Evolutionary conservation across 2,797 vertebrate species (phyloP).

Genomic region (Myotis myotis): DNA sequence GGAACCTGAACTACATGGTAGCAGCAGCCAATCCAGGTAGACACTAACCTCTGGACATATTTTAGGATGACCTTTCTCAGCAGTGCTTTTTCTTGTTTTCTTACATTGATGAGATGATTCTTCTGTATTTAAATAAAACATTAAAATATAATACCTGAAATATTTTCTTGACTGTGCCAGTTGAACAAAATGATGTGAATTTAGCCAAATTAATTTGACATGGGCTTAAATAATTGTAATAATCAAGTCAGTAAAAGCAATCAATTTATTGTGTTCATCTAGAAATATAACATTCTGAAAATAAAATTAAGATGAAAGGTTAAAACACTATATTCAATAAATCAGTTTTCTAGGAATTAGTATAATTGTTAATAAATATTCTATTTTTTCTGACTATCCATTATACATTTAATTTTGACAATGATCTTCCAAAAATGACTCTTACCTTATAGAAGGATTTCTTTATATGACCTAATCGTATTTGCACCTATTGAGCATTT

Average conservation of each 20-base stretch:
- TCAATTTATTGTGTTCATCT: not conserved
- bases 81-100: not conserved
- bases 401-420: slow-evolving; percentile 18
- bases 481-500: not conserved
- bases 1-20: not conserved
- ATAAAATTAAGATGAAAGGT: not conserved
- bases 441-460: not conserved
- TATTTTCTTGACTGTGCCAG: not conserved
- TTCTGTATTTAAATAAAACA: not conserved
- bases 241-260: not conserved
- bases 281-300: not conserved
- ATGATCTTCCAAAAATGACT: not conserved
- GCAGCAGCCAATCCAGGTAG: not conserved
- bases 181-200: not conserved
- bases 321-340: slow-evolving; percentile 7
- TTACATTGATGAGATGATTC: not conserved
- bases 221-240: not conserved
- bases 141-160: not conserved
- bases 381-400: not conserved
- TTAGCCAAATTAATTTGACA: not conserved
- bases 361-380: not conserved
- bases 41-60: not conserved
- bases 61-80: not conserved
- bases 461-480: not conserved
- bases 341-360: not conserved